Percentiles rank a stretch among this genome's conserved stretches.
Conservation (phyloP, 2,113 vertebrate genomes). For the Dromas ardeola region DNA sequence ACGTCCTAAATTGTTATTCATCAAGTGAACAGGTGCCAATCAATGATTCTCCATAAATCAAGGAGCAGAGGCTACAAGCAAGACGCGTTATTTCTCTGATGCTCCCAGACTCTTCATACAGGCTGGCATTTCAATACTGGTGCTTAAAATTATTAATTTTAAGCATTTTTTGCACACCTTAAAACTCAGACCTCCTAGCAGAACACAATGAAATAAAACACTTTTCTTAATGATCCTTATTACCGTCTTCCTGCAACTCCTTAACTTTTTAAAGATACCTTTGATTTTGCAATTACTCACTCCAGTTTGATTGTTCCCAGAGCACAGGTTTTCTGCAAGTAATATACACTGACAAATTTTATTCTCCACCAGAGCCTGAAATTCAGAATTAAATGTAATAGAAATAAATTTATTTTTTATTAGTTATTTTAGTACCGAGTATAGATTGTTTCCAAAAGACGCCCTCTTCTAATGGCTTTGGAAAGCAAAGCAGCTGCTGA, state of each 20-base stretch:
- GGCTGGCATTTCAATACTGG: background rate
- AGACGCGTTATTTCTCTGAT: background rate
- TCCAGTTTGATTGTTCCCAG: conserved; percentile 4
- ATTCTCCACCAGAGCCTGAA: conserved; percentile 58
- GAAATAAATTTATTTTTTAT: conserved; percentile 57
- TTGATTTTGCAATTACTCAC: conserved; percentile 35
- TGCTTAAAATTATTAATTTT: background rate
- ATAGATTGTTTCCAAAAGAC: conserved; percentile 25
- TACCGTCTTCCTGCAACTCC: background rate
- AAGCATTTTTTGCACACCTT: background rate
- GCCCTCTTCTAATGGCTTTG: conserved; percentile 7
- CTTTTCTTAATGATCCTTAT: background rate
- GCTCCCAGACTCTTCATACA: background rate
- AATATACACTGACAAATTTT: conserved; percentile 37
- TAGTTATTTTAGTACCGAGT: background rate
- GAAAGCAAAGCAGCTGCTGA: conserved; percentile 51
- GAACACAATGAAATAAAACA: background rate
- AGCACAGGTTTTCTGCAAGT: background rate
- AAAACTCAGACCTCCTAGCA: background rate
- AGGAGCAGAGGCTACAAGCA: background rate
- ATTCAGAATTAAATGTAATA: conserved; percentile 28
- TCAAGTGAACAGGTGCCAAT: background rate
- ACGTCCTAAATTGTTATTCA: background rate
- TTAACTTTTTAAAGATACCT: background rate
- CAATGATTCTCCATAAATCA: background rate